Percentiles rank a stretch among this genome's conserved stretches.
Evolutionary conservation across 2,113 vertebrate species (phyloP).

Genomic region (Misgurnus mizolepis): DNA sequence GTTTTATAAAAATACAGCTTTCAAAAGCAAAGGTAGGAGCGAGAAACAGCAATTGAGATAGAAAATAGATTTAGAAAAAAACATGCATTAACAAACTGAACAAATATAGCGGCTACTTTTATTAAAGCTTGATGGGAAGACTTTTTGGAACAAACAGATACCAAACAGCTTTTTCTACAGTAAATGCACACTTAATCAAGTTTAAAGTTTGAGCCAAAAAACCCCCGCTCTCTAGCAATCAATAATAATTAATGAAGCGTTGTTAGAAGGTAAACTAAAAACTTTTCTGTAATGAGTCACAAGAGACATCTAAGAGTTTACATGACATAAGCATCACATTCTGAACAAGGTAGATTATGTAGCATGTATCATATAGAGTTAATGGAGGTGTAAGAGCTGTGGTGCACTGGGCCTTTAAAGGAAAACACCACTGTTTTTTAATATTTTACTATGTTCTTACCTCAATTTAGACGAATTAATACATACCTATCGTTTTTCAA

Average conservation of each 20-base stretch:
- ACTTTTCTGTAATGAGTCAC: not conserved
- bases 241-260: slow-evolving; percentile 9
- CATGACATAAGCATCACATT: not conserved
- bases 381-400: too few species aligned
- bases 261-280: not conserved
- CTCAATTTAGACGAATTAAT: too few species aligned
- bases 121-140: not conserved
- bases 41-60: not conserved
- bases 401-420: too few species aligned
- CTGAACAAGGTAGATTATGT: not conserved
- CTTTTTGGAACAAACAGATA: slow-evolving; percentile 22
- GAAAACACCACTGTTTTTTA: too few species aligned
- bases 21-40: slow-evolving; percentile 13
- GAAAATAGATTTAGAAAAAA: slow-evolving; percentile 6
- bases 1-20: slow-evolving; percentile 34
- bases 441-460: too few species aligned
- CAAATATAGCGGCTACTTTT: not conserved
- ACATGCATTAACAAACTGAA: slow-evolving; percentile 22
- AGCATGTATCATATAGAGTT: not conserved
- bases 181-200: not conserved
- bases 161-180: not conserved
- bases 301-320: not conserved
- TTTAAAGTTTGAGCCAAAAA: not conserved
- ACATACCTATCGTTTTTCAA: too few species aligned
- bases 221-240: not conserved